These are phyloP conservation scores for Habropoda laboriosa DNA, from an alignment of 1,140 invertebrate genomes.

Conservation along the genomic window DNA sequence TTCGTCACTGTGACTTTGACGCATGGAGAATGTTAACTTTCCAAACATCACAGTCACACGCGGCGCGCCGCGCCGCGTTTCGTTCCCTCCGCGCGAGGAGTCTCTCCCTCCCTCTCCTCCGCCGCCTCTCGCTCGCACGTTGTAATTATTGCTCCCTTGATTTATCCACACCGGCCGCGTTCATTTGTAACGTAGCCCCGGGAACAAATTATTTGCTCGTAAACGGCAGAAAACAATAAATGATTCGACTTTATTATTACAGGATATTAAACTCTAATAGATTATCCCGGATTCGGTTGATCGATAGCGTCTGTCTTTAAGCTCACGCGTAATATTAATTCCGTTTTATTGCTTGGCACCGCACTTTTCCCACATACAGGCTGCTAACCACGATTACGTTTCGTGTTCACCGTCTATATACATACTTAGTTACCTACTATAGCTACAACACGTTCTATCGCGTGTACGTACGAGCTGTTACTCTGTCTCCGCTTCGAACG, in stretches of 20 bases:
- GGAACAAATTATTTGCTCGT: slow-evolving; percentile 35
- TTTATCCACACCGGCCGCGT: slow-evolving; percentile 1
- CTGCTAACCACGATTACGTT: slow-evolving; percentile 9
- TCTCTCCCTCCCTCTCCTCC: background rate
- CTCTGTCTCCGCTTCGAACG: background rate
- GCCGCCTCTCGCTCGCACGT: too few relatives aligned
- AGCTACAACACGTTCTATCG: too few relatives aligned
- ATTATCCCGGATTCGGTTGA: slow-evolving; percentile 31
- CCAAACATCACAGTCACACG: slow-evolving; percentile 3
- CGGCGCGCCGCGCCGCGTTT: too few relatives aligned
- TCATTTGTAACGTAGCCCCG: slow-evolving; percentile 20
- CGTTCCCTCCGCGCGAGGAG: too few relatives aligned
- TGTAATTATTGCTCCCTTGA: slow-evolving; percentile 13
- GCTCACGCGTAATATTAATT: slow-evolving; percentile 21
- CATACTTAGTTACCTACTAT: too few relatives aligned
- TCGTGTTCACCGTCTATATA: too few relatives aligned
- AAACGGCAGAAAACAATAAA: slow-evolving; percentile 30
- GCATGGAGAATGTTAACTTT: slow-evolving; percentile 3
- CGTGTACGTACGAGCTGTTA: too few relatives aligned
- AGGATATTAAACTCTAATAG: slow-evolving; percentile 32
- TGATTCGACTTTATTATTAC: slow-evolving; percentile 22
- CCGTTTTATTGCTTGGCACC: background rate
- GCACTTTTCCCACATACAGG: slow-evolving; percentile 12
- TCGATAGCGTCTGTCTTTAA: slow-evolving; percentile 20
- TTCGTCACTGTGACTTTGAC: slow-evolving; percentile 16